Conservation (phyloP, 2,797 vertebrate species). For the Epinephelus awoara region DNA sequence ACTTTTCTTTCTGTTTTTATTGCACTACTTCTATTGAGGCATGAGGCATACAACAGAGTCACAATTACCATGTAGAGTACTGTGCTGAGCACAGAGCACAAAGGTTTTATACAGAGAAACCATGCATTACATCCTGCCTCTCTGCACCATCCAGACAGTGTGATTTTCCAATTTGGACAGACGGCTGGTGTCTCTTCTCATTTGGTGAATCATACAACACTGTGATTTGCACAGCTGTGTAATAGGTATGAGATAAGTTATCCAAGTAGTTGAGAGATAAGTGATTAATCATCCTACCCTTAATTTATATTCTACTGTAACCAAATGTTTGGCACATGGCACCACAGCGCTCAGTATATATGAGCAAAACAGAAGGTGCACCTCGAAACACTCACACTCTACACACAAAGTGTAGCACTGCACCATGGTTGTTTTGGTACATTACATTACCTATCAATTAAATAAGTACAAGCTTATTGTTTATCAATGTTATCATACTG, state of each 20-base stretch:
- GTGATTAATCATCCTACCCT: not conserved
- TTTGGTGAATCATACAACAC: not conserved
- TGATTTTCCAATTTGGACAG: not conserved
- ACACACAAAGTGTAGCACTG: not conserved
- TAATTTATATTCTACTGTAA: constrained; percentile 7
- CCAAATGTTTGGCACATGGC: not conserved
- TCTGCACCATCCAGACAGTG: not conserved
- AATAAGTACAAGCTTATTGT: not conserved
- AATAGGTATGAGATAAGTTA: not conserved
- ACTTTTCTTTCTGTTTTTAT: not conserved
- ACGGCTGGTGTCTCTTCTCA: no score
- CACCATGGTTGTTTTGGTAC: not conserved
- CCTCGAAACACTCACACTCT: not conserved
- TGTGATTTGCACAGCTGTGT: not conserved
- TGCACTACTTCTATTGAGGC: not conserved
- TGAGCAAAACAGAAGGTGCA: not conserved
- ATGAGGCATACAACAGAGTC: not conserved
- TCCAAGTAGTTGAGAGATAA: not conserved
- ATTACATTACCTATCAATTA: not conserved
- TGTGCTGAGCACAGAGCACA: not conserved
- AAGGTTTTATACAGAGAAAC: not conserved
- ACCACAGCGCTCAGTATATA: not conserved
- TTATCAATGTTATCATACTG: not conserved
- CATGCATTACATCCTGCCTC: not conserved
- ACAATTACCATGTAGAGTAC: not conserved